Base-by-base conservation (phyloP, 2,797 vertebrate species). In the Darevskia nairensis region DNA sequence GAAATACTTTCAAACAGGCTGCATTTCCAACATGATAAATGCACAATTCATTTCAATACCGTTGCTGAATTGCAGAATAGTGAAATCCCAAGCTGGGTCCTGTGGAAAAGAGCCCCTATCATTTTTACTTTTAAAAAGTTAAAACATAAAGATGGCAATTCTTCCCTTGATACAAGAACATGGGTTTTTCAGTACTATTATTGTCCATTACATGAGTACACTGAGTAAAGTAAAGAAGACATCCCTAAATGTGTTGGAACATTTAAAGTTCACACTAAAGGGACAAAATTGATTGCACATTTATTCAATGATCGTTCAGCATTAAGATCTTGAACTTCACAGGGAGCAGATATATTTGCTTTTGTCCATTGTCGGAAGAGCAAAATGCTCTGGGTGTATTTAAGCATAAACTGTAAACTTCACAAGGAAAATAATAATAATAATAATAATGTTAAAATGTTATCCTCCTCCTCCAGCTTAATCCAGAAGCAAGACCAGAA, bases 41-140 rank as follows among this genome's bases (percentile, higher is more conserved):
- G 29, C 50, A 27, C 11, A 76, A 50, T 85, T 21, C 72, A 89
- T 86, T 86, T 32, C 85, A 88, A 32, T 71, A 79, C n/a, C 69
- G 68, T 0, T 39, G 0, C 79, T 83, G 61, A 86, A 21, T 0
- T 55, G 8, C 50, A 78, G 74, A 88, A 15, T 25, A 77, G 35
- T 86, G 61, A 80, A 89, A 86, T 92, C 44, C 39, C 72, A 85
- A 29, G 80, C 84, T 89, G 27, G 39, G 64, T 15, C 50, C 64
- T 50, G 41, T 86, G 59, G n/a, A 71, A 92, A 86, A 82, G 1
- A 64, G 1, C 1, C 61, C 17, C 78, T 44, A 27, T 86, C 35
- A 6, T 77, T 82, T 75, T 59, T 6, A 29, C 29, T 74, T 46
- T 80, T 21, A 23, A 75, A 91, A 88, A 59, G 55, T 89, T 71